Conservation (phyloP, 2,888 invertebrate species). For the Nemapogon koenigi region DNA sequence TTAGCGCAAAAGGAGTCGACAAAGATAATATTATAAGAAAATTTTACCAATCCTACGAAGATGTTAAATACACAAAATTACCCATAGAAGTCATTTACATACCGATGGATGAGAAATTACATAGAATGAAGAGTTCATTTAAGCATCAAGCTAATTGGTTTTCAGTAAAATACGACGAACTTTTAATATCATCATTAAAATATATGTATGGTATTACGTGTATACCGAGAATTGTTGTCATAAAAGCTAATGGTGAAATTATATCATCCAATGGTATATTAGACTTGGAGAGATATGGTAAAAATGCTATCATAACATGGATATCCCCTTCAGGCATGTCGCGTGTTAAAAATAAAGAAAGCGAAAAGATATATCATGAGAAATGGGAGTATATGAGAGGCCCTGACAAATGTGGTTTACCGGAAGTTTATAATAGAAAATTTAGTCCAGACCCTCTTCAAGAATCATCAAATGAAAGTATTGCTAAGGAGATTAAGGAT, state of each 20-base stretch:
- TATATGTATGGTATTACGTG: slow-evolving; percentile 36
- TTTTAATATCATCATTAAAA: slow-evolving; percentile 27
- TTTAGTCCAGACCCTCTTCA: no score
- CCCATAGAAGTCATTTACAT: slow-evolving; percentile 48
- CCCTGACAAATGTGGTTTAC: neutral
- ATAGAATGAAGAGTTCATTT: slow-evolving; percentile 26
- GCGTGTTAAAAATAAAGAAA: neutral
- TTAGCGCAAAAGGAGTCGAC: slow-evolving; percentile 33
- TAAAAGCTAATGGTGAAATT: slow-evolving; percentile 31
- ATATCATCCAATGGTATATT: slow-evolving; percentile 34
- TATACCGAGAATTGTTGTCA: slow-evolving; percentile 34
- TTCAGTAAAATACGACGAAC: slow-evolving; percentile 33
- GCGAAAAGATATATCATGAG: neutral
- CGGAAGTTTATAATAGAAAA: neutral
- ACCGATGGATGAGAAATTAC: slow-evolving; percentile 35
- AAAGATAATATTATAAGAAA: slow-evolving; percentile 31
- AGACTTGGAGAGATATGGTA: slow-evolving; percentile 40
- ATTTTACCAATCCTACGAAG: slow-evolving; percentile 46
- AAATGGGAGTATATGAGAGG: neutral
- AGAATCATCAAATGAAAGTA: no score
- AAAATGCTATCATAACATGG: slow-evolving; percentile 47
- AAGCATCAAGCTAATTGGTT: slow-evolving; percentile 51
- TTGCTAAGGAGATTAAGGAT: no score
- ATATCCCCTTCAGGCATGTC: slow-evolving; percentile 15
- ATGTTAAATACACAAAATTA: slow-evolving; percentile 31